phyloP scores from a whole-genome alignment of 1,140 invertebrate species.

The Tetramorium alpestre region DNA sequence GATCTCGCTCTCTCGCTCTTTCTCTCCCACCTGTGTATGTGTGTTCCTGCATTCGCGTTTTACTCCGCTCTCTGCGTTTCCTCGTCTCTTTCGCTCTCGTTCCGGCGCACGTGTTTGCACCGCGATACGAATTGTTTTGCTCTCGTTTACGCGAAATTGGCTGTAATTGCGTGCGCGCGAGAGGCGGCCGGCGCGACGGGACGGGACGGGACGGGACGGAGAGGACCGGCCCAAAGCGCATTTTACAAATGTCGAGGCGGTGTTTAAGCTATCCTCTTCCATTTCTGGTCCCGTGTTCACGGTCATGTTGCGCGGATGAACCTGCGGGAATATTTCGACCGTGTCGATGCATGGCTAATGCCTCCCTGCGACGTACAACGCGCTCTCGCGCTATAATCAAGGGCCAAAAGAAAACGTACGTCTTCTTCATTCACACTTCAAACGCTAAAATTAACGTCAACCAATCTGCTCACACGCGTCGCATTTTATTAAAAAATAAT shows the following conservation, averaged over 20 bases:
- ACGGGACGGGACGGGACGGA: neutral
- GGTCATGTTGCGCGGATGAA: conserved; percentile 26
- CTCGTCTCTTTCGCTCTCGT: conserved; percentile 63
- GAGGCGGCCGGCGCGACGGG: conserved; percentile 41
- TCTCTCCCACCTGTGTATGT: neutral
- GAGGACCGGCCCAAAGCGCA: conserved; percentile 41
- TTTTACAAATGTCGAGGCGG: conserved; percentile 65
- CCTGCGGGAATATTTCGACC: conserved; percentile 52
- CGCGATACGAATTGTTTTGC: conserved; percentile 76
- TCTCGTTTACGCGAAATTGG: conserved; percentile 77
- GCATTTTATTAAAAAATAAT: neutral
- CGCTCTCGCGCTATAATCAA: conserved; percentile 24
- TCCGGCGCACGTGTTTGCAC: conserved; percentile 65
- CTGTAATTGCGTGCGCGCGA: conserved; percentile 77
- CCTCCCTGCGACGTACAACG: conserved; percentile 18
- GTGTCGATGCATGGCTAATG: conserved; percentile 59
- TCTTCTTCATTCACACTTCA: neutral
- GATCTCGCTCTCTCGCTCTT: conserved; percentile 24
- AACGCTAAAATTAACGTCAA: neutral
- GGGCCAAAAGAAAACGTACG: neutral
- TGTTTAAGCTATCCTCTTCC: conserved; percentile 52
- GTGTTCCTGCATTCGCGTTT: conserved; percentile 58
- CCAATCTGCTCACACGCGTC: neutral
- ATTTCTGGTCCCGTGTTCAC: conserved; percentile 47
- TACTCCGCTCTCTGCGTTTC: conserved; percentile 51